Conservation (phyloP, 2,797 vertebrate species). For the Hypotaenidia okinawae region DNA sequence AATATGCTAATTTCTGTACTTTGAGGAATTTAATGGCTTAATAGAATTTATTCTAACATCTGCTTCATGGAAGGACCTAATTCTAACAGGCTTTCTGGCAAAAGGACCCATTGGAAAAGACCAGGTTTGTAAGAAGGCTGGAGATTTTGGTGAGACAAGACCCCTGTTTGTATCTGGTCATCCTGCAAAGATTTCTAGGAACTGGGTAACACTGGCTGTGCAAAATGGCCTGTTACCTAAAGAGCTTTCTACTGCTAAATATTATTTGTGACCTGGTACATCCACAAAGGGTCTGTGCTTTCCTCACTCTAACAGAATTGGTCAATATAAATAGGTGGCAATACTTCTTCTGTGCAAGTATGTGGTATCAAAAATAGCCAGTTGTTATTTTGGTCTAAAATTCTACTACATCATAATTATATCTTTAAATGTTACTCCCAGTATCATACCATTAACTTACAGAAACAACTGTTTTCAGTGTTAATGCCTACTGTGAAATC, state of each 20-base stretch:
- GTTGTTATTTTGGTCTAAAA: not conserved
- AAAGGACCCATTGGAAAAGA: not conserved
- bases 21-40: accelerated
- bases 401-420: not conserved
- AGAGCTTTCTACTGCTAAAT: not conserved
- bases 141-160: not conserved
- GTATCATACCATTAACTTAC: not conserved
- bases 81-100: not conserved
- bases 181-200: not conserved
- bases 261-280: not conserved
- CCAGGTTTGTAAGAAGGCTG: accelerated
- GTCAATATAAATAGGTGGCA: not conserved
- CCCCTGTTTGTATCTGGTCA: not conserved
- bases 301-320: not conserved
- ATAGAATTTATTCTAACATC: not conserved
- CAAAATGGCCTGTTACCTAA: not conserved
- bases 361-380: not conserved
- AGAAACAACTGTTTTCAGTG: not conserved
- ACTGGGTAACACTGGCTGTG: accelerated
- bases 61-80: not conserved
- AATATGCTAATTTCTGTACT: not conserved
- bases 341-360: not conserved
- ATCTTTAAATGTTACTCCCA: not conserved
- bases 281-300: not conserved
- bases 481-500: not conserved